Evolutionary conservation across 2,888 invertebrate genomes (phyloP).

Genomic region (Sphaerophoria rueppellii): DNA sequence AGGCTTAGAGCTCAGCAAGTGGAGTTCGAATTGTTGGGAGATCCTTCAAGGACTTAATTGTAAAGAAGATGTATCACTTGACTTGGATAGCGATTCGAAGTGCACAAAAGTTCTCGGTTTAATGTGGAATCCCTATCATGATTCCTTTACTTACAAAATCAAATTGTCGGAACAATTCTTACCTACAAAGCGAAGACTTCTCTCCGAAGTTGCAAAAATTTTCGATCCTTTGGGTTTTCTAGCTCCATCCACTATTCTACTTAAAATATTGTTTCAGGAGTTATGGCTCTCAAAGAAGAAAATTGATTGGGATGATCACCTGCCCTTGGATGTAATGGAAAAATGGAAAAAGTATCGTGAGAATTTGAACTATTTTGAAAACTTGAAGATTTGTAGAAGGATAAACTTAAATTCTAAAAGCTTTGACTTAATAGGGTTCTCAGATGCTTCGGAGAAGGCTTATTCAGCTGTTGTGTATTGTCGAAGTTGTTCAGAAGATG

Average conservation of each 20-base stretch:
- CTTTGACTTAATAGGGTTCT: background rate
- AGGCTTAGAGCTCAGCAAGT: constrained; percentile 33
- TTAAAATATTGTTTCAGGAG: constrained; percentile 44
- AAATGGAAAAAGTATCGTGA: constrained; percentile 39
- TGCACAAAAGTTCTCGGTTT: constrained; percentile 39
- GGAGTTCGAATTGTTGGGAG: constrained; percentile 30
- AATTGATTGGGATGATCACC: constrained; percentile 33
- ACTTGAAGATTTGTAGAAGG: background rate
- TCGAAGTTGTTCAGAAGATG: constrained; percentile 3
- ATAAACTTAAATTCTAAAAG: background rate
- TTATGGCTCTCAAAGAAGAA: constrained; percentile 32
- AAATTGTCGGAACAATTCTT: constrained; percentile 1
- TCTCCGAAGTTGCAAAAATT: too few relatives aligned
- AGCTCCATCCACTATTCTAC: background rate
- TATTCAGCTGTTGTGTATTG: background rate
- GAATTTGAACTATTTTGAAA: constrained; percentile 39
- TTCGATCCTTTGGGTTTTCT: too few relatives aligned
- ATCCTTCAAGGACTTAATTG: constrained; percentile 5
- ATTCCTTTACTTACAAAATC: constrained; percentile 23
- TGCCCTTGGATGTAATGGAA: constrained; percentile 27
- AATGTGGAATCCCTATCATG: constrained; percentile 35
- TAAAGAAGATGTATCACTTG: constrained; percentile 12
- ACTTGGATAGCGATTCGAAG: constrained; percentile 14
- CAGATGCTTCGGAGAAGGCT: too few relatives aligned
- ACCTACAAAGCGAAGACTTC: constrained; percentile 29